Evolutionary conservation across 1,140 invertebrate genomes (phyloP).

Genomic region (Aphis gossypii): DNA sequence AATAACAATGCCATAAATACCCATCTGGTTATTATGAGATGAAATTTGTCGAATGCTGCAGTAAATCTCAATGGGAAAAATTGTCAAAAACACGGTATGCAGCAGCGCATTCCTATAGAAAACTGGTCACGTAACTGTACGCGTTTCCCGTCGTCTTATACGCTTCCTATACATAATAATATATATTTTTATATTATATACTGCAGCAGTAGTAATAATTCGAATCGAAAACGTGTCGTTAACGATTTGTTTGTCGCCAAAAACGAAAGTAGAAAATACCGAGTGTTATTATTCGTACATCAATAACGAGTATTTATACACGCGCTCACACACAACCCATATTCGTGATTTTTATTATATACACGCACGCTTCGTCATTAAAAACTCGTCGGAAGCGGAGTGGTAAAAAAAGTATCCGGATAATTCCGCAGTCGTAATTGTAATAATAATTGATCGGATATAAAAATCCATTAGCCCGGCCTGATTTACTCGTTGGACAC

Average conservation of each 20-base stretch:
- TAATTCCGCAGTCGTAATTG: neutral
- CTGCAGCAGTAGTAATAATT: neutral
- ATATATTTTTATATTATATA: neutral
- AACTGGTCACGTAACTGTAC: neutral
- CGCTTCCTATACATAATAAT: neutral
- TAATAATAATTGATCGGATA: neutral
- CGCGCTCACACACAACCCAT: neutral
- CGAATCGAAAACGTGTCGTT: neutral
- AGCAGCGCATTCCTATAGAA: neutral
- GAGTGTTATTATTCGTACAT: slow-evolving; percentile 28
- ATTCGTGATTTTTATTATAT: neutral
- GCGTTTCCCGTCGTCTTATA: neutral
- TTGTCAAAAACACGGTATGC: neutral
- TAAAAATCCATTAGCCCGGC: neutral
- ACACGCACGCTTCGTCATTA: neutral
- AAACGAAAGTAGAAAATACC: slow-evolving; percentile 41
- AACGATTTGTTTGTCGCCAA: neutral
- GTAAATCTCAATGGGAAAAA: neutral
- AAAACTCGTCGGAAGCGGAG: neutral
- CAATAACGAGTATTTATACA: slow-evolving; percentile 16
- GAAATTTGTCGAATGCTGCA: neutral
- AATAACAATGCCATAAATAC: neutral
- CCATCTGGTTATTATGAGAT: neutral
- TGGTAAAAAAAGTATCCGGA: neutral
- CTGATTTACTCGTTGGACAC: neutral